These are phyloP conservation scores for Ariopsis seemanni DNA, from an alignment of 2,113 vertebrate genomes.

Conservation along the genomic window DNA sequence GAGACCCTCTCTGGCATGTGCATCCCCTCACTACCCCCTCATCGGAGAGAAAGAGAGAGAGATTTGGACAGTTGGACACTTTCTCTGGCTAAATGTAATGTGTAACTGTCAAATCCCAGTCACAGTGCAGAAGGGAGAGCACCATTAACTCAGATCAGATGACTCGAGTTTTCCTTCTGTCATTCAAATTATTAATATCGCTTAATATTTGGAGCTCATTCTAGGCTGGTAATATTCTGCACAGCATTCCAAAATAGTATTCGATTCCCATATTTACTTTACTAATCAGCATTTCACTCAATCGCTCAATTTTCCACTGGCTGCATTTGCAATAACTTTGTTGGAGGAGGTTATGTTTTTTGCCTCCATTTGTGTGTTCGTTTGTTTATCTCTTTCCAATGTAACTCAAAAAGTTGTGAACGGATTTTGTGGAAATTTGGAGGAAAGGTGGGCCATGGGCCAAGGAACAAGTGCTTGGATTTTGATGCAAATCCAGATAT, in stretches of 20 bases:
- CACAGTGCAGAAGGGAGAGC: conserved; percentile 11
- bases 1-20: conserved; percentile 29
- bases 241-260: background rate
- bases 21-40: conserved; percentile 7
- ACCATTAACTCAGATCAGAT: conserved; percentile 18
- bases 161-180: conserved; percentile 21
- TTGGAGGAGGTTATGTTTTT: too few relatives aligned
- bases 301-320: background rate
- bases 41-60: conserved; percentile 1
- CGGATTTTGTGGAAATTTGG: too few relatives aligned
- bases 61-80: conserved; percentile 37
- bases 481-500: too few relatives aligned
- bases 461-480: too few relatives aligned
- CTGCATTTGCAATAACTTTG: background rate
- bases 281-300: background rate
- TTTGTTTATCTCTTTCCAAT: too few relatives aligned
- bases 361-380: too few relatives aligned
- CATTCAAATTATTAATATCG: conserved; percentile 25
- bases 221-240: background rate
- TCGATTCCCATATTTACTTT: background rate
- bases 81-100: conserved; percentile 22
- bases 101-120: conserved; percentile 32
- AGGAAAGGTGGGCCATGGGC: too few relatives aligned
- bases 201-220: conserved; percentile 8
- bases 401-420: too few relatives aligned